Percentiles rank a stretch among this genome's conserved stretches.
Evolutionary conservation across 2,888 invertebrate genomes (phyloP).

Genomic region (Rhagophthalmus giganteus): DNA sequence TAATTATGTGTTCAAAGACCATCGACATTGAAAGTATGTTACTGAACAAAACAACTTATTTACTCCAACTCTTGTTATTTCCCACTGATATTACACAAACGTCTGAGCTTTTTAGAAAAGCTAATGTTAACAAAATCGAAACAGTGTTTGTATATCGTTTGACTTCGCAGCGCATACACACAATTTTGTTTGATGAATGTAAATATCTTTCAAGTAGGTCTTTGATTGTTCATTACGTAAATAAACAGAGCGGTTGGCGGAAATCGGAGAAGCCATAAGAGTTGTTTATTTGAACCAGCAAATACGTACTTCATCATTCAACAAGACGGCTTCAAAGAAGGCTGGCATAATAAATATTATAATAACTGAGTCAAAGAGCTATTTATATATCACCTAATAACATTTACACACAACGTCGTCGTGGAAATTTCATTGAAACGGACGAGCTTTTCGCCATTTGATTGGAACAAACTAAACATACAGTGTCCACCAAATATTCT

Average conservation of each 20-base stretch:
- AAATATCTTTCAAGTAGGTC: conserved; percentile 33
- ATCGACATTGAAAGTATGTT: not conserved
- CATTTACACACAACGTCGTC: too few relatives aligned
- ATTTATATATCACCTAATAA: conserved; percentile 17
- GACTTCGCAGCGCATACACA: conserved; percentile 30
- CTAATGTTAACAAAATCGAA: conserved; percentile 22
- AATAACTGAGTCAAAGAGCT: conserved; percentile 21
- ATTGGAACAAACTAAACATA: too few relatives aligned
- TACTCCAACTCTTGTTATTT: conserved; percentile 6
- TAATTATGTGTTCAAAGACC: not conserved
- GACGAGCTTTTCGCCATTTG: conserved; percentile 1
- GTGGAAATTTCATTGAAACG: too few relatives aligned
- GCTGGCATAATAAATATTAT: conserved; percentile 27
- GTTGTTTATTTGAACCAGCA: conserved; percentile 27
- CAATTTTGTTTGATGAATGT: conserved; percentile 32
- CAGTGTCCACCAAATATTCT: too few relatives aligned
- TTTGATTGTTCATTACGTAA: conserved; percentile 27
- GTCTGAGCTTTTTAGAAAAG: conserved; percentile 13
- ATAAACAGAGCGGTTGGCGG: conserved; percentile 28
- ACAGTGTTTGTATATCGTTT: conserved; percentile 26
- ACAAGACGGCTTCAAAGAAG: conserved; percentile 20
- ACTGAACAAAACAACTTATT: conserved; percentile 1
- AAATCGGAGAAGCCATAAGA: conserved; percentile 28
- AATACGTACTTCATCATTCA: conserved; percentile 30
- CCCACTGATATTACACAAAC: conserved; percentile 13